phyloP scores from a whole-genome alignment of 2,113 vertebrate genomes.

The Dicaeum eximium region DNA sequence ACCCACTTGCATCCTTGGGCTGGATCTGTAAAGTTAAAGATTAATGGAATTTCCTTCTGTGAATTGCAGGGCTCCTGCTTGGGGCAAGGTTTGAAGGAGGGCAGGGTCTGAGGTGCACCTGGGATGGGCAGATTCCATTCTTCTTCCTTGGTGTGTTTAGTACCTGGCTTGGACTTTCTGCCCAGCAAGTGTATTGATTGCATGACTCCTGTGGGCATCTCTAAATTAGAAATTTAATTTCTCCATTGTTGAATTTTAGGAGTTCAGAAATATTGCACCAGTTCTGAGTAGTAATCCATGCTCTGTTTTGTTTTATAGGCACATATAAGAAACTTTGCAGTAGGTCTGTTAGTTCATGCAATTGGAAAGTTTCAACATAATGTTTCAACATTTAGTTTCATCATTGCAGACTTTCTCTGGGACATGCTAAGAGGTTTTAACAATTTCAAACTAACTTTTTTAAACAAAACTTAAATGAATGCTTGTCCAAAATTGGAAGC shows the following conservation, averaged over 20 bases:
- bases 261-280: not conserved
- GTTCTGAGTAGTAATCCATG: not conserved
- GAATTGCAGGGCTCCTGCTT: not conserved
- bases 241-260: not conserved
- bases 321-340: not conserved
- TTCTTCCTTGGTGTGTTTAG: not conserved
- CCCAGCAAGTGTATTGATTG: not conserved
- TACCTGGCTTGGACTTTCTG: not conserved
- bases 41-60: not conserved
- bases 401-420: not conserved
- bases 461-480: rapidly evolving
- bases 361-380: not conserved
- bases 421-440: not conserved
- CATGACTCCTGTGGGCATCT: not conserved
- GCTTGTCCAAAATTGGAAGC: not conserved
- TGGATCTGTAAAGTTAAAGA: not conserved
- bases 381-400: not conserved
- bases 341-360: not conserved
- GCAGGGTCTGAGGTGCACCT: not conserved
- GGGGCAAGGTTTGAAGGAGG: not conserved
- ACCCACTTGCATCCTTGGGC: not conserved
- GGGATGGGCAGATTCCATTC: not conserved
- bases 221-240: no score
- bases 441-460: not conserved
- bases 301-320: not conserved